Evolutionary conservation across 2,113 vertebrate species (phyloP), one percentile per base, ranked within the genome.

Genomic region (Egretta garzetta): DNA sequence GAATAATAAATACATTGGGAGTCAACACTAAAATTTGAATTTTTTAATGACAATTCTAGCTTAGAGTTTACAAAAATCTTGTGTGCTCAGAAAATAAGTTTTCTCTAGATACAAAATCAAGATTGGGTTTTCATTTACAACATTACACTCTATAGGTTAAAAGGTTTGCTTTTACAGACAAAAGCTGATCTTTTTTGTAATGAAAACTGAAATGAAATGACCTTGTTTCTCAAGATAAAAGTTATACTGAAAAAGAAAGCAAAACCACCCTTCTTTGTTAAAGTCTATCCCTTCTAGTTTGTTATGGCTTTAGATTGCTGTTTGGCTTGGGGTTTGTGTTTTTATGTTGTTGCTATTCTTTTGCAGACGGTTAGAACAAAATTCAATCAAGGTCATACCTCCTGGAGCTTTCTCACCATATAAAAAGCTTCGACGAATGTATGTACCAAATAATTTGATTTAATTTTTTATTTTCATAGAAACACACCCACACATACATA

Each of bases 391-490:
- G 98, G 98, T 99, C 97, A 99, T 99, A 94, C 99, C 99, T 95
- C 98, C 99, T 88, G 99, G 99, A 97, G 99, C 99, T 93, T 99
- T 99, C 98, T 99, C 99, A 66, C 99, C 99, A 5, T 99, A 99
- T 96, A 99, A 99, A 98, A 99, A 99, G 63, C 98, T 99, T 94
- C 98, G 99, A 97, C 99, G 99, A 98, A 99, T 99, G 99, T 99
- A 97, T 92, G 99, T 99, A 97, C 68, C 22, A 23, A 96, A 83
- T 90, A 50, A 92, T 92, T 80, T 86, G 10, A 86, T 74, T 84
- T 60, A 53, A 6, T 22, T 39, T 53, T 88, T 49, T 39, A 28
- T 76, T 71, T 75, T 58, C 18, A 11, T 12, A 15, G 28, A 10
- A 17, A 15, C 27, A 19, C 12, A 23, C 22, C 15, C 50, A 27